Conservation (phyloP, 2,797 vertebrate species). For the Nannoperca obscura region DNA sequence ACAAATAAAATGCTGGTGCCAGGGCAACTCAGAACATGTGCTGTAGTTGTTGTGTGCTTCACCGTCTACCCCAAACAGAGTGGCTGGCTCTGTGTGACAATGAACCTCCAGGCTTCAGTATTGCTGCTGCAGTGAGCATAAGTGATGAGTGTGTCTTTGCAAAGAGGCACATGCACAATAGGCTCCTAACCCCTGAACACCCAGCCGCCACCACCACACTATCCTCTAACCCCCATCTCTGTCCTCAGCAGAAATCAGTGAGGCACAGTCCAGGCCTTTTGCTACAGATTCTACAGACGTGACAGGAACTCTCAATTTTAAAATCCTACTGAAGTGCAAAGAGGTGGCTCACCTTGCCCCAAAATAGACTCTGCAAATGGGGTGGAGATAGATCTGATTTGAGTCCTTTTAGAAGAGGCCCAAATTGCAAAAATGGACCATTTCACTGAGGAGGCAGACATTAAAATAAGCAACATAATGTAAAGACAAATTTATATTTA, state of each 20-base stretch:
- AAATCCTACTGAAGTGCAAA: slow-evolving; percentile 65
- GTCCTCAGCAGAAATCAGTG: slow-evolving; percentile 65
- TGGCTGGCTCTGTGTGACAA: slow-evolving; percentile 18
- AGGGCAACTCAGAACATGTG: slow-evolving; percentile 14
- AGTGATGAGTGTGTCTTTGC: slow-evolving; percentile 47
- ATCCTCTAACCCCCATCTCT: slow-evolving; percentile 20
- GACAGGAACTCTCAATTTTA: slow-evolving; percentile 69
- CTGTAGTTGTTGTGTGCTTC: slow-evolving; percentile 34
- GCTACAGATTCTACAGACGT: slow-evolving; percentile 58
- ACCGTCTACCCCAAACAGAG: slow-evolving; percentile 2
- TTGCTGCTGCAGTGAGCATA: slow-evolving; percentile 22
- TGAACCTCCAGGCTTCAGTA: slow-evolving; percentile 28
- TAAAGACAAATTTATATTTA: not conserved
- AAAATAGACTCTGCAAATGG: slow-evolving; percentile 27
- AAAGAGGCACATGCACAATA: slow-evolving; percentile 42
- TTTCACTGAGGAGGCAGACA: not conserved
- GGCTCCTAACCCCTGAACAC: slow-evolving; percentile 35
- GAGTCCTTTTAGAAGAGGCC: slow-evolving; percentile 4
- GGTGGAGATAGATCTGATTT: slow-evolving; percentile 15
- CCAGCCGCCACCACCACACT: slow-evolving; percentile 18
- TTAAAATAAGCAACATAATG: slow-evolving; percentile 15
- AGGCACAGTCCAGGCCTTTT: slow-evolving; percentile 62
- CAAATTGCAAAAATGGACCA: slow-evolving; percentile 18
- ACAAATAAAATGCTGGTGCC: not conserved
- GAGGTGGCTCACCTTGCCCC: slow-evolving; percentile 23